Evolutionary conservation across 1,140 invertebrate genomes (phyloP).

Genomic region (Bombus consobrinus): DNA sequence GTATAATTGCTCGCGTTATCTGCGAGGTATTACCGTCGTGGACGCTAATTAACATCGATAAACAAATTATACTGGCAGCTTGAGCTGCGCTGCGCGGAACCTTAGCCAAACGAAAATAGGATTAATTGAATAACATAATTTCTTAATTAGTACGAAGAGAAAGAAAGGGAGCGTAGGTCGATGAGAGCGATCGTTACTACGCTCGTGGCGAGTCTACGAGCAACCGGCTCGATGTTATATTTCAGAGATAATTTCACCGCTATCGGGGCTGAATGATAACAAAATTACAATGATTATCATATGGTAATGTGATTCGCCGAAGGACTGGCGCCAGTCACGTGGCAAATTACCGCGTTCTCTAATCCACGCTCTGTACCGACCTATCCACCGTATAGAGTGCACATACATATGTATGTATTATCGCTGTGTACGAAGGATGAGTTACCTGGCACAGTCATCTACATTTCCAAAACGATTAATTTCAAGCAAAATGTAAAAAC

Average conservation of each 20-base stretch:
- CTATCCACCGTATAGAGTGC: slow-evolving; percentile 12
- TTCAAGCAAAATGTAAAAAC: background rate
- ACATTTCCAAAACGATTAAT: background rate
- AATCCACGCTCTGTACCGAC: slow-evolving; percentile 39
- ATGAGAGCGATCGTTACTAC: slow-evolving; percentile 14
- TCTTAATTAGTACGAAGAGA: background rate
- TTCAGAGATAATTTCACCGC: slow-evolving; percentile 39
- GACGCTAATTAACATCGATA: slow-evolving; percentile 33
- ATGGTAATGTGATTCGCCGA: slow-evolving; percentile 72
- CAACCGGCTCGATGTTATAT: slow-evolving; percentile 32
- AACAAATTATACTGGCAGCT: slow-evolving; percentile 24
- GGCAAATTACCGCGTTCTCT: slow-evolving; percentile 71
- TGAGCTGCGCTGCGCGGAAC: background rate
- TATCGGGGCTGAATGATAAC: slow-evolving; percentile 56
- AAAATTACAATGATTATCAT: slow-evolving; percentile 70
- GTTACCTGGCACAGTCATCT: too few relatives aligned
- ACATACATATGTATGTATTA: slow-evolving; percentile 17
- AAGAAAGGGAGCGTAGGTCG: too few relatives aligned
- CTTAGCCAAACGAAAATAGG: background rate
- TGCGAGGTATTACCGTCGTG: slow-evolving; percentile 21
- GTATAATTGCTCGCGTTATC: slow-evolving; percentile 41
- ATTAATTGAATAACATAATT: slow-evolving; percentile 25
- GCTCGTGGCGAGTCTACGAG: background rate
- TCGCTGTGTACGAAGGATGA: background rate
- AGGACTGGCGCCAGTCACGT: slow-evolving; percentile 69